Percentiles rank a stretch among this genome's conserved stretches.
Evolutionary conservation across 1,140 invertebrate species (phyloP).

Genomic region (Saxidomus purpurata): DNA sequence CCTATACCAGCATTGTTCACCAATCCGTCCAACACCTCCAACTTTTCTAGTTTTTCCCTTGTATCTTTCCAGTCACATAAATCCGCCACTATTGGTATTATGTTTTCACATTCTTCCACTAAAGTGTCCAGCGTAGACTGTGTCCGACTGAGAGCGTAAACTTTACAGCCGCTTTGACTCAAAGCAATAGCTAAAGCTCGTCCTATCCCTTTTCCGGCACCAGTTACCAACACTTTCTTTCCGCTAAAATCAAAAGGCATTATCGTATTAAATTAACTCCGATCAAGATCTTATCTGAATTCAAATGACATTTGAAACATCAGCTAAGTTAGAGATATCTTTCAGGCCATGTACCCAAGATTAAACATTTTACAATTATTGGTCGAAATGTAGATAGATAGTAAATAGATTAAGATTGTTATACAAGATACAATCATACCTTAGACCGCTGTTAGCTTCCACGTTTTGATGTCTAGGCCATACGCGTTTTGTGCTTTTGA

Average conservation of each 20-base stretch:
- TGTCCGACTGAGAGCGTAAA: constrained; percentile 58
- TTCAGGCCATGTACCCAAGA: no score
- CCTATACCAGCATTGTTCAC: constrained; percentile 91
- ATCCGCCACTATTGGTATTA: constrained; percentile 90
- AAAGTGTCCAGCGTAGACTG: not conserved
- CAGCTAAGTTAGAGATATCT: no score
- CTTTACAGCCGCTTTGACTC: constrained; percentile 15
- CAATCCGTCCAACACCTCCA: constrained; percentile 90
- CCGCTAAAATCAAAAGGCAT: constrained; percentile 37
- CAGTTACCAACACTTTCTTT: constrained; percentile 51
- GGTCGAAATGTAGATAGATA: no score
- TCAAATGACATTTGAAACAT: no score
- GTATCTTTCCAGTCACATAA: constrained; percentile 92
- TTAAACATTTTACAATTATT: no score
- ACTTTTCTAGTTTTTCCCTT: constrained; percentile 87
- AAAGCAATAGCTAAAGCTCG: constrained; percentile 27
- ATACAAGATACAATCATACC: no score
- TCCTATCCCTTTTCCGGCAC: constrained; percentile 59
- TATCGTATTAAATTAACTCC: no score
- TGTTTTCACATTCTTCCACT: constrained; percentile 86
- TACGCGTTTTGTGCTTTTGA: no score
- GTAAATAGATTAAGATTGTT: no score
- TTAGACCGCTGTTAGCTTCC: no score
- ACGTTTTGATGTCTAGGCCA: no score
- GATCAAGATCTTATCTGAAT: no score